These are phyloP conservation scores for Odobenus rosmarus DNA, from an alignment of 2,113 vertebrate genomes.

Conservation along the genomic window DNA sequence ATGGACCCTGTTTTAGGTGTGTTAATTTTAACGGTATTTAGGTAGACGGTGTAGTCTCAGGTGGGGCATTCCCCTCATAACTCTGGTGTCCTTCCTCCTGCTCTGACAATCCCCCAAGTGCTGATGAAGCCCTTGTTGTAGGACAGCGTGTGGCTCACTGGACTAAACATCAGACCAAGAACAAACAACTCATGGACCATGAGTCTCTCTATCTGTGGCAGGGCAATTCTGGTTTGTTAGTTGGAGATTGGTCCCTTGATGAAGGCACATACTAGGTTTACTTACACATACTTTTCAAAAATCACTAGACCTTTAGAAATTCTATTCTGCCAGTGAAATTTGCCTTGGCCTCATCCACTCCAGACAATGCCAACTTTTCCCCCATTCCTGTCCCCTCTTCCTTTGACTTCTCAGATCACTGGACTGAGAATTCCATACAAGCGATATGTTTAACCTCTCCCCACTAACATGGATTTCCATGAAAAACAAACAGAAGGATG, in stretches of 20 bases:
- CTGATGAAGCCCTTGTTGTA: background rate
- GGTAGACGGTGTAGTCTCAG: background rate
- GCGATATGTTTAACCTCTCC: background rate
- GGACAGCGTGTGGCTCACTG: background rate
- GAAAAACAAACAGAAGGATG: slow-evolving; percentile 1
- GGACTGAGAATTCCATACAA: background rate
- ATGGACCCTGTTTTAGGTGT: background rate
- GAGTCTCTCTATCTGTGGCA: background rate
- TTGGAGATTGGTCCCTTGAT: background rate
- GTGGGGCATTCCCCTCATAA: background rate
- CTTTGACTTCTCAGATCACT: background rate
- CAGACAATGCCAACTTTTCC: background rate
- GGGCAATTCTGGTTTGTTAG: background rate
- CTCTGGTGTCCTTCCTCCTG: background rate
- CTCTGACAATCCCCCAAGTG: background rate
- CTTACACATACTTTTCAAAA: slow-evolving; percentile 36
- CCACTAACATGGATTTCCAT: background rate
- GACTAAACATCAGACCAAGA: background rate
- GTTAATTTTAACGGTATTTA: background rate
- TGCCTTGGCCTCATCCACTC: background rate
- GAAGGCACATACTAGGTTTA: background rate
- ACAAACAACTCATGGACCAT: background rate
- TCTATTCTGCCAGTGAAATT: background rate
- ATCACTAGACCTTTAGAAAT: slow-evolving; percentile 1
- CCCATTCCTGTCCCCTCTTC: background rate